Conservation (phyloP, 2,888 invertebrate genomes). For the Quadriops clusia region DNA sequence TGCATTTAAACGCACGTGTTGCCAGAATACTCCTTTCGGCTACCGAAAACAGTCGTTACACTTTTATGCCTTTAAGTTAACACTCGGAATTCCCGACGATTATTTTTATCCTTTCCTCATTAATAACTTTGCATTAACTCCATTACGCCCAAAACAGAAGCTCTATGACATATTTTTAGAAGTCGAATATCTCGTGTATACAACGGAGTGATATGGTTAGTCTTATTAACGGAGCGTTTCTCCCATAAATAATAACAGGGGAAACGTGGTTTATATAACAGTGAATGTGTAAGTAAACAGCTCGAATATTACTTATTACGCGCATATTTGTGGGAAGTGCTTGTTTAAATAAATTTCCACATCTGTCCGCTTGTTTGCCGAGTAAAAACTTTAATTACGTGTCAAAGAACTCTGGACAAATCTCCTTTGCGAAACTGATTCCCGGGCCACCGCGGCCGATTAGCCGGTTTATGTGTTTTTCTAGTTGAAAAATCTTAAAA, state of each 20-base stretch:
- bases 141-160: no score
- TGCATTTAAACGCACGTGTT: no score
- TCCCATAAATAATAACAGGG: conserved; percentile 22
- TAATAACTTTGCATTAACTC: no score
- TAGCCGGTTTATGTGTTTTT: conserved; percentile 6
- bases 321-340: conserved; percentile 11
- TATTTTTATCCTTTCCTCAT: no score
- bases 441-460: no score
- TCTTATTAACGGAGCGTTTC: conserved; percentile 18
- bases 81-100: no score
- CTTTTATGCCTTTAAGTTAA: no score
- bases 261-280: conserved; percentile 23
- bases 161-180: no score
- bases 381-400: conserved; percentile 5
- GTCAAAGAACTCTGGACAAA: conserved; percentile 3
- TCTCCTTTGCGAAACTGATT: no score
- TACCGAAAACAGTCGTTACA: no score
- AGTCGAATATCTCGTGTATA: conserved; percentile 1
- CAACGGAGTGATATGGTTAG: conserved; percentile 18
- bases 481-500: conserved; percentile 12
- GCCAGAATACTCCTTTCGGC: no score
- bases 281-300: conserved; percentile 14
- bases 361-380: conserved; percentile 6
- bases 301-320: conserved; percentile 6
- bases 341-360: conserved; percentile 9